A percentile compares a stretch with the other conserved stretches of the same genome.
Conservation (phyloP, 1,140 invertebrate genomes). For the Diploscapter pachys region DNA sequence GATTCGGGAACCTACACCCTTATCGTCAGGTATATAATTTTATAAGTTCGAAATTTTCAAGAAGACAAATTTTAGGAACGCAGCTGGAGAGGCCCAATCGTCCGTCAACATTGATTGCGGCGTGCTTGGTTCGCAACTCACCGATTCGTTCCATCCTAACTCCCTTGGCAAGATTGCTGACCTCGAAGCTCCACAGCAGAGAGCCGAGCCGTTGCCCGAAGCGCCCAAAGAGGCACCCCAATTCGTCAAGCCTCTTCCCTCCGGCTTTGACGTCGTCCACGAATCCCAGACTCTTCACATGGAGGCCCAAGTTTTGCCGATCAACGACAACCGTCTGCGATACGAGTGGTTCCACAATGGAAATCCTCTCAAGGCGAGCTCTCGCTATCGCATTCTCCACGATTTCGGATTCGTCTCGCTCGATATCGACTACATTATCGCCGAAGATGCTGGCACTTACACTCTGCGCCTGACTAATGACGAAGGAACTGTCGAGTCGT, state of each 20-base stretch:
- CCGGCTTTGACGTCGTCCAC: conserved; percentile 43
- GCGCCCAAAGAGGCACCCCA: conserved; percentile 46
- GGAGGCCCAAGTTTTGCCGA: conserved; percentile 52
- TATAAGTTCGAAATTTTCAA: neutral
- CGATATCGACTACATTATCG: conserved; percentile 81
- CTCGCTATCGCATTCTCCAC: conserved; percentile 49
- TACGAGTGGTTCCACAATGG: conserved; percentile 97
- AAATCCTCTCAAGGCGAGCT: conserved; percentile 77
- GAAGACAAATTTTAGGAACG: conserved; percentile 50
- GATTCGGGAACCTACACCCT: conserved; percentile 68
- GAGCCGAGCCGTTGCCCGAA: conserved; percentile 47
- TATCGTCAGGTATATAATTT: conserved; percentile 41
- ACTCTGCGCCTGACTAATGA: conserved; percentile 78
- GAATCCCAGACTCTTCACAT: conserved; percentile 53
- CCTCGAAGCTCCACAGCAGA: conserved; percentile 50
- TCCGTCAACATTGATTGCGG: conserved; percentile 47
- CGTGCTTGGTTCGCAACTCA: conserved; percentile 44
- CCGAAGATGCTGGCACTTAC: conserved; percentile 90
- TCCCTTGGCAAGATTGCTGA: conserved; percentile 47
- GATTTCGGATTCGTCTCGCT: conserved; percentile 91
- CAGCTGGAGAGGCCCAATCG: conserved; percentile 60
- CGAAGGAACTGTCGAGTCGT: conserved; percentile 77
- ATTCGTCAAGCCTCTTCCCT: conserved; percentile 47
- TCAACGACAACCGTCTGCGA: conserved; percentile 47
- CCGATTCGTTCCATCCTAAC: conserved; percentile 57